Evolutionary conservation across 2,797 vertebrate genomes (phyloP).

Genomic region (Acanthurus lineatus): DNA sequence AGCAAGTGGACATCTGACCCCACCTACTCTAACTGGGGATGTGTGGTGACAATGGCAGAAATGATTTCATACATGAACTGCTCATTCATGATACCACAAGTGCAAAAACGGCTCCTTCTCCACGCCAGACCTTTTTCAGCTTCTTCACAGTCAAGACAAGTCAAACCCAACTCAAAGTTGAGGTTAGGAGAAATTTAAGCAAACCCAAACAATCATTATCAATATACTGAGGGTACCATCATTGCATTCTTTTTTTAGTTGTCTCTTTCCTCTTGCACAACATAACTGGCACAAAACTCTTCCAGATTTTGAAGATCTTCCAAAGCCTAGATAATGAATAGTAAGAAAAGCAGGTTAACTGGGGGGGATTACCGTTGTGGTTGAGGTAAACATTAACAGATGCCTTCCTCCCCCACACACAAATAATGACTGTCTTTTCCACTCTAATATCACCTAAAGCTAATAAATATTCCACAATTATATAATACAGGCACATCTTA

Average conservation of each 20-base stretch:
- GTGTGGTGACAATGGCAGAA: constrained; percentile 21
- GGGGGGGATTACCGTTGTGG: constrained; percentile 42
- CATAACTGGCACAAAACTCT: background rate
- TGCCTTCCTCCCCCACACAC: constrained; percentile 20
- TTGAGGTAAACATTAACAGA: constrained; percentile 64
- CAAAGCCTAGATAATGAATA: constrained; percentile 4
- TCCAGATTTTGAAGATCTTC: constrained; percentile 1
- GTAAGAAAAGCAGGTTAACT: constrained; percentile 36
- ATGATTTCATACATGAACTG: constrained; percentile 2
- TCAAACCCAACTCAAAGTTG: background rate
- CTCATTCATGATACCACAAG: constrained; percentile 5
- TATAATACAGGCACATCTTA: constrained; percentile 32
- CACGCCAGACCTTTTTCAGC: background rate
- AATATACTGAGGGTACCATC: background rate
- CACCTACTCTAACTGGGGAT: constrained; percentile 14
- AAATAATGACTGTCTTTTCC: constrained; percentile 42
- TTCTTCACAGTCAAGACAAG: background rate
- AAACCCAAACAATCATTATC: background rate
- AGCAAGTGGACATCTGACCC: constrained; percentile 54
- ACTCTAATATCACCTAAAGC: constrained; percentile 47
- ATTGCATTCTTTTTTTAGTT: background rate
- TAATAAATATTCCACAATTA: constrained; percentile 50
- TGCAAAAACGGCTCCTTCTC: background rate
- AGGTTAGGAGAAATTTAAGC: background rate
- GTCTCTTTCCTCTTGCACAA: background rate